phyloP scores from a whole-genome alignment of 1,140 invertebrate genomes.

The Diorhabda elongata region DNA sequence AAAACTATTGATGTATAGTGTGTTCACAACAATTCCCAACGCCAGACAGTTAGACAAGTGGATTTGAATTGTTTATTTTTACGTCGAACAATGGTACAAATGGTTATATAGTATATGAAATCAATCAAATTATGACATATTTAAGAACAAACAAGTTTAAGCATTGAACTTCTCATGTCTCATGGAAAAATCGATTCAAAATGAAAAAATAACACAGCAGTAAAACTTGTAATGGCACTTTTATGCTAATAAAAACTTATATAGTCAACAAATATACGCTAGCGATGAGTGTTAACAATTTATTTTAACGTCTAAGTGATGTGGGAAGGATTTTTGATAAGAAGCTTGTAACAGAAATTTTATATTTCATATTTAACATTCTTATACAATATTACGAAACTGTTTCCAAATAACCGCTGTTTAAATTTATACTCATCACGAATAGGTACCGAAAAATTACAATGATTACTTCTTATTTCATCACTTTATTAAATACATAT shows the following conservation, averaged over 20 bases:
- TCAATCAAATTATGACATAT: background rate
- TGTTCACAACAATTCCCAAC: too few species aligned
- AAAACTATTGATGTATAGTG: too few species aligned
- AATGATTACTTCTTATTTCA: too few species aligned
- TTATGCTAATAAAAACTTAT: background rate
- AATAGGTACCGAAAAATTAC: background rate
- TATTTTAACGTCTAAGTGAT: background rate
- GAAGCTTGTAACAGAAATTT: conserved; percentile 3
- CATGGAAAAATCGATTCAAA: conserved; percentile 1
- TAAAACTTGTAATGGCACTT: background rate
- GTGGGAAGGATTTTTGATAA: conserved; percentile 12
- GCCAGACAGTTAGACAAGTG: too few species aligned
- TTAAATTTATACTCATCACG: background rate
- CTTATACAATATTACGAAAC: conserved; percentile 8
- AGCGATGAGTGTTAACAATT: background rate
- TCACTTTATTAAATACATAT: too few species aligned
- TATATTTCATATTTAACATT: conserved; percentile 11
- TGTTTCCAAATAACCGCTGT: background rate
- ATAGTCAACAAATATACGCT: background rate
- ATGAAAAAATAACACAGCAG: background rate
- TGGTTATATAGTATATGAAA: too few species aligned
- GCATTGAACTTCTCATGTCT: background rate
- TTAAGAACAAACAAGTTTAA: background rate
- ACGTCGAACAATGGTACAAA: too few species aligned
- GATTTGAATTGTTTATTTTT: too few species aligned